Evolutionary conservation across 2,113 vertebrate genomes (phyloP), one percentile per base, ranked within the genome.

Genomic region (Platanista minor): DNA sequence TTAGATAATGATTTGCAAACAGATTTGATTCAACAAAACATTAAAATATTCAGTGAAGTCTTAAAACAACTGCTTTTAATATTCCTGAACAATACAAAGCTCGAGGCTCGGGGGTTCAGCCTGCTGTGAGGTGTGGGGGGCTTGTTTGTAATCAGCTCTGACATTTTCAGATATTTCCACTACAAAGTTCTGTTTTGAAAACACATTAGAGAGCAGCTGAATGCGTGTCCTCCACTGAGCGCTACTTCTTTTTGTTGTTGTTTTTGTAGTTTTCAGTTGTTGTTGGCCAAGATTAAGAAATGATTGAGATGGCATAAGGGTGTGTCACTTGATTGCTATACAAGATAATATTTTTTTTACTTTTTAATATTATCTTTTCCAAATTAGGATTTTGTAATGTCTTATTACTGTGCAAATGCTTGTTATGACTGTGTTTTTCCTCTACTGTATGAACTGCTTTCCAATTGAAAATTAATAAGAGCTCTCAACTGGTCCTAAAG

Each of bases 391-490:
- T 31, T 92, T 87, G 1, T 78, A 64, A 46, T 82, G 39, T 89
- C 88, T 90, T 92, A 54, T 87, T 94, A 83, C 89, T 92, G 94
- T 98, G 84, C 69, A 97, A 98, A 95, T 83, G 3, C 0, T 77
- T 97, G 61, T n/a, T 84, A 91, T 92, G 27, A 57, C 21, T 54
- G n/a, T 92, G 33, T 43, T 91, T 96, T 91, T 93, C 9, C 86
- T 96, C 62, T 93, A 75, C 80, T 21, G 3, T 77, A 62, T 94
- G 27, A 46, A 97, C n/a, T 96, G 20, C 59, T 97, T 96, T 91
- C 57, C 88, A 77, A 61, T 2, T 52, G 52, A 93, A 97, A 97
- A 94, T 94, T 97, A 97, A 97, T 95, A 94, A 97, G 93, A 66
- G 11, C n/a, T 78, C 85, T 87, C 23, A 1, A 91, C 82, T 97